These are phyloP conservation scores for Numida meleagris DNA, from an alignment of 2,113 vertebrate genomes.

Conservation along the genomic window DNA sequence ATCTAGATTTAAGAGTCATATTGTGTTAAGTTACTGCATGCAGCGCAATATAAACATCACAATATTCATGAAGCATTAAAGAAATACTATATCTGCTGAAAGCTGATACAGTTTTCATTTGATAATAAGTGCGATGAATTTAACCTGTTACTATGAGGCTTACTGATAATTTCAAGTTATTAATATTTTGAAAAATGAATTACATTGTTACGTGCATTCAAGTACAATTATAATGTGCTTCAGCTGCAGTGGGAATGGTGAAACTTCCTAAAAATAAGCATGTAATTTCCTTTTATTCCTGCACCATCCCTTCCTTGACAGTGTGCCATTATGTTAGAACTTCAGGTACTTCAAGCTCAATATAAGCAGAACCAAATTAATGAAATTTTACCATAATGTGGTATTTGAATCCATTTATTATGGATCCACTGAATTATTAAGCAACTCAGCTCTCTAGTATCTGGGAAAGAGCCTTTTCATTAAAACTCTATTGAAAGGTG, in stretches of 20 bases:
- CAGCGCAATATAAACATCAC: background rate
- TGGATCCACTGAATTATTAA: slow-evolving; percentile 34
- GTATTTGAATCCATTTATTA: slow-evolving; percentile 40
- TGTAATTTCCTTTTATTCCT: slow-evolving; percentile 52
- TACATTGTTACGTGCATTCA: slow-evolving; percentile 36
- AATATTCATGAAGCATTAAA: slow-evolving; percentile 17
- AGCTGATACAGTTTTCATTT: background rate
- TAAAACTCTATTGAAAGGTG: background rate
- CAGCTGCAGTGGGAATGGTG: slow-evolving; percentile 26
- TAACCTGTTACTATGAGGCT: background rate
- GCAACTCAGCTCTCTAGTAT: background rate
- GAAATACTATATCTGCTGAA: background rate
- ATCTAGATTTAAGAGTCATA: background rate
- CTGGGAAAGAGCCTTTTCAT: slow-evolving; percentile 1
- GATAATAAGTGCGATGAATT: slow-evolving; percentile 16
- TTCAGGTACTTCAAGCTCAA: slow-evolving; percentile 3
- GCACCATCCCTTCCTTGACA: background rate
- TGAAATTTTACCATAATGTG: slow-evolving; percentile 12
- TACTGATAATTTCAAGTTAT: slow-evolving; percentile 53
- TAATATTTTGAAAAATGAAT: slow-evolving; percentile 34
- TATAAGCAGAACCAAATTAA: slow-evolving; percentile 51
- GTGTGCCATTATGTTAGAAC: slow-evolving; percentile 12
- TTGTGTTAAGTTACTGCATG: background rate
- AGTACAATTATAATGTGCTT: slow-evolving; percentile 44
- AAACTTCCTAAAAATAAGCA: slow-evolving; percentile 60